phyloP scores from a whole-genome alignment of 2,797 vertebrate genomes.

The Melanotaenia nigrans region DNA sequence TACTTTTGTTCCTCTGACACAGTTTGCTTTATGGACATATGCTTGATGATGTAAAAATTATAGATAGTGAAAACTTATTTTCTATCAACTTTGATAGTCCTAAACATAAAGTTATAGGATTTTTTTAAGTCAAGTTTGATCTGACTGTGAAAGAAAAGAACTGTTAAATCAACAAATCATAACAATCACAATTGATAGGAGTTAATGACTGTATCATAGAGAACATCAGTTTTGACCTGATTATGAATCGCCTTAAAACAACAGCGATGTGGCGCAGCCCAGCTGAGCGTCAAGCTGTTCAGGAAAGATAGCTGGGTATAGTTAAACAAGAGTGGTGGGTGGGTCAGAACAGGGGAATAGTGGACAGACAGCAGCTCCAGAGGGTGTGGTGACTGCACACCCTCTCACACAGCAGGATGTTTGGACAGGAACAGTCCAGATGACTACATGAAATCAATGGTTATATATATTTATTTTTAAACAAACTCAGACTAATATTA shows the following conservation, averaged over 20 bases:
- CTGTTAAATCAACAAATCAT: not conserved
- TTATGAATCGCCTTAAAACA: conserved; percentile 38
- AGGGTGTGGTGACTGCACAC: conserved; percentile 59
- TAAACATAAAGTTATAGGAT: not conserved
- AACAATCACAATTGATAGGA: not conserved
- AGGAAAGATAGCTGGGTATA: conserved; percentile 64
- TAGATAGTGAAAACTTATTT: not conserved
- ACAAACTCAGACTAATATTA: not conserved
- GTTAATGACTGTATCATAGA: not conserved
- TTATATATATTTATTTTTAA: not conserved
- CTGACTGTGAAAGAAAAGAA: not conserved
- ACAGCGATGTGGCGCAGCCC: conserved; percentile 22
- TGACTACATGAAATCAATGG: conserved; percentile 24
- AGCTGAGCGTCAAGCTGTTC: conserved; percentile 60
- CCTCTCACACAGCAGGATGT: conserved; percentile 33
- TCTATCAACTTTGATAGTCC: not conserved
- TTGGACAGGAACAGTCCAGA: conserved; percentile 24
- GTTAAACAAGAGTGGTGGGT: conserved; percentile 63
- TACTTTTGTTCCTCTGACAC: conserved; percentile 15
- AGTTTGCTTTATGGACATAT: conserved; percentile 2
- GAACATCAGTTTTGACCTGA: conserved; percentile 16
- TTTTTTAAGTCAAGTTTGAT: not conserved
- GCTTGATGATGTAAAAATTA: not conserved
- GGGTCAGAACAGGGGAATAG: conserved; percentile 49
- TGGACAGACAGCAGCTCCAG: conserved; percentile 44